Percentiles rank a stretch among this genome's conserved stretches.
Conservation (phyloP, 2,888 invertebrate species). For the Gymnoscelis rufifasciata region DNA sequence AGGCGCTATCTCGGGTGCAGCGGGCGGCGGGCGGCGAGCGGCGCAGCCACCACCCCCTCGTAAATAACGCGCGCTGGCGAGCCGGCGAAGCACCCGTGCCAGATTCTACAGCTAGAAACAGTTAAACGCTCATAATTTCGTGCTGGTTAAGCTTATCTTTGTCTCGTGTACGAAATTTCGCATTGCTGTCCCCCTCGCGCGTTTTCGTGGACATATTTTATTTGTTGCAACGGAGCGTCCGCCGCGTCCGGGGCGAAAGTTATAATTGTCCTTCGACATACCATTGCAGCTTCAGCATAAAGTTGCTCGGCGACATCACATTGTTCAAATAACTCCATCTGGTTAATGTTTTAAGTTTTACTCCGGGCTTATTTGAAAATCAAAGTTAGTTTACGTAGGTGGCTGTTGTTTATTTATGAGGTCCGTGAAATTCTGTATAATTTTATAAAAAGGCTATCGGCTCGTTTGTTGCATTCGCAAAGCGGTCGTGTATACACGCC, state of each 20-base stretch:
- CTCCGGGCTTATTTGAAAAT: constrained; percentile 34
- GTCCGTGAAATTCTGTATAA: constrained; percentile 17
- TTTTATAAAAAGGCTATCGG: constrained; percentile 21
- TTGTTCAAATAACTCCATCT: constrained; percentile 70
- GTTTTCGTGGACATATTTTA: constrained; percentile 74
- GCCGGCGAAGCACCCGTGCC: constrained; percentile 78
- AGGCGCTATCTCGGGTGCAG: constrained; percentile 74
- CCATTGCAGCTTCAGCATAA: constrained; percentile 73
- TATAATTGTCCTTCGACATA: constrained; percentile 78
- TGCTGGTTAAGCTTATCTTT: constrained; percentile 79
- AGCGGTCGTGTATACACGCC: constrained; percentile 3
- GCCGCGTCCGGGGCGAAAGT: constrained; percentile 72
- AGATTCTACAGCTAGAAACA: constrained; percentile 79
- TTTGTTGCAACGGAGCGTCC: constrained; percentile 68
- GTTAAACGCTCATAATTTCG: constrained; percentile 80
- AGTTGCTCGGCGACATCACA: constrained; percentile 63
- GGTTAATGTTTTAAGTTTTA: constrained; percentile 65
- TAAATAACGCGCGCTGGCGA: constrained; percentile 78
- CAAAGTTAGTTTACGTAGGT: constrained; percentile 24
- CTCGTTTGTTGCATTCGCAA: neutral
- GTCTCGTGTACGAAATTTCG: constrained; percentile 77
- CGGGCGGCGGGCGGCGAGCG: constrained; percentile 47
- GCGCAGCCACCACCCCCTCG: constrained; percentile 65
- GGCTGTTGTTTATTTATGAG: constrained; percentile 23
- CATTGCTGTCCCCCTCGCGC: constrained; percentile 64